A percentile compares a stretch with the other conserved stretches of the same genome.
Conservation (phyloP, 2,113 vertebrate genomes). For the Epinephelus fuscoguttatus region DNA sequence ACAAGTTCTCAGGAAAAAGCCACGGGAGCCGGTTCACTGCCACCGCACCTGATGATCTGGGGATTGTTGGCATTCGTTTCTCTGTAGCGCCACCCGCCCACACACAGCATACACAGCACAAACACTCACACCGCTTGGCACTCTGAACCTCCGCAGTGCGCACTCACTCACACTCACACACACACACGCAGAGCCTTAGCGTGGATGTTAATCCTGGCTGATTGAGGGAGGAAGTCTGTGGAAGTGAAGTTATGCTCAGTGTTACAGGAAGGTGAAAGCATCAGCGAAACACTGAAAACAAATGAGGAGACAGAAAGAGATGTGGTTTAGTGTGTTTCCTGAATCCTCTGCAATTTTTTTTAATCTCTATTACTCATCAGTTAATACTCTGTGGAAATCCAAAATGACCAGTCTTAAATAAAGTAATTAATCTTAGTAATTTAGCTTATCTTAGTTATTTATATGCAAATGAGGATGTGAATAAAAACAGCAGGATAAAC, state of each 20-base stretch:
- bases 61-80: constrained; percentile 16
- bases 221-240: constrained; percentile 2
- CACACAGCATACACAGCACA: background rate
- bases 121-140: background rate
- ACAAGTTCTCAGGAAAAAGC: constrained; percentile 17
- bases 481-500: background rate
- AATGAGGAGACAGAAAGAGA: background rate
- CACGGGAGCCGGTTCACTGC: background rate
- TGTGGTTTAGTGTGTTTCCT: background rate
- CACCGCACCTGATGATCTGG: constrained; percentile 6
- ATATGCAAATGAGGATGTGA: background rate
- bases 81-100: constrained; percentile 1
- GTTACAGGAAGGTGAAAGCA: constrained; percentile 1
- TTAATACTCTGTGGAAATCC: background rate
- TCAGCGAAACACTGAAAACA: background rate
- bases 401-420: background rate
- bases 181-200: background rate
- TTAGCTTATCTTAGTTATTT: background rate
- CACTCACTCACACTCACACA: background rate
- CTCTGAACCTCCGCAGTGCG: background rate
- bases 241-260: background rate
- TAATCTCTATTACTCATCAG: background rate
- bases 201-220: constrained; percentile 12
- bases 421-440: background rate
- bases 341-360: background rate